Base-by-base conservation (phyloP, 2,113 vertebrate species). In the Trogon surrucura region DNA sequence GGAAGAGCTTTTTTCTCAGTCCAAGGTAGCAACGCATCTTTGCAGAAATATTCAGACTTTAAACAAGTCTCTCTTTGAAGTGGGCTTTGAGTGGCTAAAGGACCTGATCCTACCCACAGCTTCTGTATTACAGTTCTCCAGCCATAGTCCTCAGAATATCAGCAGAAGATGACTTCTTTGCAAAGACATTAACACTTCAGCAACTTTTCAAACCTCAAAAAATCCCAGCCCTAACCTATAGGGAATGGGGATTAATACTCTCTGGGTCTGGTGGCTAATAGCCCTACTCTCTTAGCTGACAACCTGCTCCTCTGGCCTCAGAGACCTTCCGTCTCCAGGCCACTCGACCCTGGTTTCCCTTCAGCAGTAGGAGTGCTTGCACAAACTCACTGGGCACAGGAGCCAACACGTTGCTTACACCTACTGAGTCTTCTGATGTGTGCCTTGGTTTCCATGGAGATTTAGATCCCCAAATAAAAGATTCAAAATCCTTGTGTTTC, bases 401-500 rank as follows among this genome's bases (percentile, higher is more conserved):
- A 88, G 36, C 69, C 26, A 34, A 56, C 41, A 78, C 12, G 9
- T 38, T 62, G 41, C 13, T 18, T 78, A 48, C 21, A 67, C 11
- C 65, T 81, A 12, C 60, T 0, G 3, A 86, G 20, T 32, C n/a
- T 91, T 58, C 53, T 14, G 21, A 3, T 7, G 15, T 44, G 20
- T 48, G 58, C 34, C 38, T 53, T 71, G 32, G 65, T 84, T 88
- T 92, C 45, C 65, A 34, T 34, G 53, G 32, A 64, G 44, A 81
- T 83, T 90, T 72, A 88, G 47, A 66, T 62, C 20, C 22, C 16
- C 17, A 84, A n/a, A 54, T 62, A 89, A 83, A 86, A 89, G 44
- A 66, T 62, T 66, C 10, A 78, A 88, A 93, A 87, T 94, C 32
- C 16, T 19, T 81, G 91, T 95, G 44, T 80, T 95, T 89, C 69